phyloP scores from a whole-genome alignment of 2,888 invertebrate species.

The Cephus pulcher region DNA sequence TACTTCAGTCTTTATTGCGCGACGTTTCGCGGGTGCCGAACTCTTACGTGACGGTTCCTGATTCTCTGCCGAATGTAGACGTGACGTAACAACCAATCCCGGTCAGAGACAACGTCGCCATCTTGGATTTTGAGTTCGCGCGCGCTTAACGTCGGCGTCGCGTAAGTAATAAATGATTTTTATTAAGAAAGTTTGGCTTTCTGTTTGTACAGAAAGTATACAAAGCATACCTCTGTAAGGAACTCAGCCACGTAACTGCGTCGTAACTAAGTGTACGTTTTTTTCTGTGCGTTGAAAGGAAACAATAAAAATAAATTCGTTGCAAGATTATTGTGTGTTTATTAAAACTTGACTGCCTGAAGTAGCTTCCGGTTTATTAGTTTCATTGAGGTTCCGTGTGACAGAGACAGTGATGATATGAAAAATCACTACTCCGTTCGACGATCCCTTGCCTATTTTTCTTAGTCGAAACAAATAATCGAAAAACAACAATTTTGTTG shows the following conservation, averaged over 20 bases:
- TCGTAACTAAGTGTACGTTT: slow-evolving; percentile 45
- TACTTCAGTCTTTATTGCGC: not conserved
- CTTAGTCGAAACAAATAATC: slow-evolving; percentile 20
- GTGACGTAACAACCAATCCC: not conserved
- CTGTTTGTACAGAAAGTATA: slow-evolving; percentile 48
- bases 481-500: slow-evolving; percentile 35
- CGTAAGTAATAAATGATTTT: not conserved
- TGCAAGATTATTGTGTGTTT: slow-evolving; percentile 26
- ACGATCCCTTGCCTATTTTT: not conserved
- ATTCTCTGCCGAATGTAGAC: not conserved
- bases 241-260: slow-evolving; percentile 30
- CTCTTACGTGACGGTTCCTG: not conserved
- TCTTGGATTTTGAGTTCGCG: not conserved
- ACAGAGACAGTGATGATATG: not conserved
- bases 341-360: slow-evolving; percentile 7
- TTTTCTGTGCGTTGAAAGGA: slow-evolving; percentile 30
- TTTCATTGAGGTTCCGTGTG: not conserved
- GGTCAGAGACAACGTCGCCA: not conserved
- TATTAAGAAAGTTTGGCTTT: slow-evolving; percentile 30
- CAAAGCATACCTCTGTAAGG: slow-evolving; percentile 49
- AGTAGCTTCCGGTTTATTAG: not conserved
- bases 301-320: slow-evolving; percentile 43
- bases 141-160: not conserved
- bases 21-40: not conserved
- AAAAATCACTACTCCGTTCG: not conserved